Percentiles rank a stretch among this genome's conserved stretches.
phyloP scores from a whole-genome alignment of 2,113 vertebrate species.

The Sminthopsis crassicaudata region DNA sequence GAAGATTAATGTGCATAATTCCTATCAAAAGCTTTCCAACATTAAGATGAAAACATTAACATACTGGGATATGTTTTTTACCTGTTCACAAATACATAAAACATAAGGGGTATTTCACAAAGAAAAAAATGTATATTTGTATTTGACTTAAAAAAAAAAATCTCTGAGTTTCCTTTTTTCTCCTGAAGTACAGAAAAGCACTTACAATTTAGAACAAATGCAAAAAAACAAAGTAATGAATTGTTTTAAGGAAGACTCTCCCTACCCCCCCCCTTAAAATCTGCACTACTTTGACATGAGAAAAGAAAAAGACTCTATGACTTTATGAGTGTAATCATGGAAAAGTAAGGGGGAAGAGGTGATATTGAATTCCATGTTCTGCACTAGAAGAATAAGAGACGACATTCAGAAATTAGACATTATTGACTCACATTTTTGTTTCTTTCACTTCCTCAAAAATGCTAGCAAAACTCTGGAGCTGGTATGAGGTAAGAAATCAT shows the following conservation, averaged over 20 bases:
- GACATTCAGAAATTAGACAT: not conserved
- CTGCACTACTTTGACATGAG: constrained; percentile 3
- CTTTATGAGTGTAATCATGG: constrained; percentile 7
- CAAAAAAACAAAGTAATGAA: constrained; percentile 3
- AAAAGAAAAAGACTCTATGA: constrained; percentile 28
- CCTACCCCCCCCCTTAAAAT: not conserved
- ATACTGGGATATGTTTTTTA: constrained; percentile 30
- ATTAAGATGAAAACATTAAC: constrained; percentile 39
- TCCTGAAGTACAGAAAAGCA: constrained; percentile 23
- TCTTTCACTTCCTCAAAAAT: not conserved
- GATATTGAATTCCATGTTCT: not conserved
- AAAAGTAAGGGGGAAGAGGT: constrained; percentile 2
- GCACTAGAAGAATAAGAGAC: constrained; percentile 26
- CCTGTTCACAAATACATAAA: not conserved
- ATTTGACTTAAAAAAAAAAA: constrained; percentile 43
- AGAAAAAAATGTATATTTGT: constrained; percentile 20
- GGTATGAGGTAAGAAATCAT: not conserved
- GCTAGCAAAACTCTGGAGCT: not conserved
- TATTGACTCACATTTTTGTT: not conserved
- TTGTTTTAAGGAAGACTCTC: constrained; percentile 9
- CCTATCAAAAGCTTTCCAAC: constrained; percentile 11
- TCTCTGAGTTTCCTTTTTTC: constrained; percentile 33
- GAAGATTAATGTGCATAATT: constrained; percentile 68
- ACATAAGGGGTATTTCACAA: constrained; percentile 14
- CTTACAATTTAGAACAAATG: constrained; percentile 54